Base-by-base conservation (phyloP, 2,113 vertebrate species). In the Parotia lawesii region DNA sequence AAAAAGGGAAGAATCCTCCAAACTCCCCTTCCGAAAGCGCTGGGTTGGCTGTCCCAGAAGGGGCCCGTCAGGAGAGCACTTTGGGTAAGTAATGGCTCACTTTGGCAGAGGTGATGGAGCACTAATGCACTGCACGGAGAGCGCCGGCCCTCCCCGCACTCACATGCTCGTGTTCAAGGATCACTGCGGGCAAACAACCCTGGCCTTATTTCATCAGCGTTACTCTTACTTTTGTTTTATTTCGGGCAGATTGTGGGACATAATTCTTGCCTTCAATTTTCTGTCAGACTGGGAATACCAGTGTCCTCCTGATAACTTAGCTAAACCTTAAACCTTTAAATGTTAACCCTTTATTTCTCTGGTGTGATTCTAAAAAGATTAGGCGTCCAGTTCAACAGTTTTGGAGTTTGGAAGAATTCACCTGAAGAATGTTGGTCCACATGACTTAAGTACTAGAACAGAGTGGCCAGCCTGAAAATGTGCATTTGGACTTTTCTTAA, bases 1-100 rank as follows among this genome's bases (percentile, higher is more conserved):
- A 87, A 65, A 95, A 84, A 94, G 81, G 82, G 71, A 88, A 94
- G 94, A 91, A 89, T 95, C 91, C 67, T 96, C 92, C 79, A 9
- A 92, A 69, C 79, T 76, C 29, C 33, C 85, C 85, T 91, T 93
- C 85, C 8, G 64, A 85, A 82, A 76, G 83, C 23, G 16, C 79
- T 73, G 88, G 94, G 69, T 66, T 48, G 4, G 5, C 56, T 87
- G 93, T 88, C 92, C 89, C 93, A 70, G 87, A 83, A 95, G 94
- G 94, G 62, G 54, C 91, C 15, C 2, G 8, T 60, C 82, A 57
- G 20, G 72, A 93, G 94, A 85, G 90, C 45, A 37, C 82, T 91
- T 48, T 88, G 35, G 28, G 95, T 93, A 71, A 93, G 78, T 92
- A 51, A 86, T 82, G 89, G 92, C 40, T 94, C 45, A 1, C 81